Percentiles rank a stretch among this genome's conserved stretches.
Evolutionary conservation across 2,888 invertebrate genomes (phyloP).

Genomic region (Cephus nigrinus): DNA sequence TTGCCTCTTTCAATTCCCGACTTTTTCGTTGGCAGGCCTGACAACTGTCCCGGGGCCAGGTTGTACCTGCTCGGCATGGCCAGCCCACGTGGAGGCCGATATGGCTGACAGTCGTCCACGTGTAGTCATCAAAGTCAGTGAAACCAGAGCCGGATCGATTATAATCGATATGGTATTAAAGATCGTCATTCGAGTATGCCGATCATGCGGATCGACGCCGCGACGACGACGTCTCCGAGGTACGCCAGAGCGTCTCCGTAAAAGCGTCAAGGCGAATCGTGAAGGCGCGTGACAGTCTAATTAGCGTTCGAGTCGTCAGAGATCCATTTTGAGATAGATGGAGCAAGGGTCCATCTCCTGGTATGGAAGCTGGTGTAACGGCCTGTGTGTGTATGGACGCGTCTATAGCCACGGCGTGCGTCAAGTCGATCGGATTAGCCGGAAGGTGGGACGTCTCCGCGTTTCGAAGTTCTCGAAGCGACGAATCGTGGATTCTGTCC

Average conservation of each 20-base stretch:
- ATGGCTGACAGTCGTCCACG: not conserved
- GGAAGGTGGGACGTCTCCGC: not conserved
- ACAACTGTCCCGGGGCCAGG: not conserved
- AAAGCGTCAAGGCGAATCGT: not conserved
- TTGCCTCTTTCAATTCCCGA: not conserved
- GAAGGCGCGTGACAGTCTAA: constrained; percentile 14
- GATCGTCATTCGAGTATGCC: not conserved
- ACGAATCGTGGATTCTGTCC: not conserved
- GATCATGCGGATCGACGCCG: not conserved
- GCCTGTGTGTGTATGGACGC: not conserved
- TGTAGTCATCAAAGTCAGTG: not conserved
- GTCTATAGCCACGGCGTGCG: not conserved
- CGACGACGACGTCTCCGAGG: not conserved
- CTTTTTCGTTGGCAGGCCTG: not conserved
- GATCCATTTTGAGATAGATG: not conserved
- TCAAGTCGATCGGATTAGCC: not conserved
- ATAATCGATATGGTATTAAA: not conserved
- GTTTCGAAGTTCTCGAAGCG: not conserved
- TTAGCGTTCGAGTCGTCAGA: constrained; percentile 19
- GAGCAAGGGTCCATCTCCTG: not conserved
- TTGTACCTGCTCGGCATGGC: not conserved
- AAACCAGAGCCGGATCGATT: not conserved
- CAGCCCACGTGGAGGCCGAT: not conserved
- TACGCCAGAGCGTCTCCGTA: not conserved
- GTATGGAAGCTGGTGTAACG: not conserved